Base-by-base conservation (phyloP, 1,140 invertebrate species). In the Heliconius nattereri region DNA sequence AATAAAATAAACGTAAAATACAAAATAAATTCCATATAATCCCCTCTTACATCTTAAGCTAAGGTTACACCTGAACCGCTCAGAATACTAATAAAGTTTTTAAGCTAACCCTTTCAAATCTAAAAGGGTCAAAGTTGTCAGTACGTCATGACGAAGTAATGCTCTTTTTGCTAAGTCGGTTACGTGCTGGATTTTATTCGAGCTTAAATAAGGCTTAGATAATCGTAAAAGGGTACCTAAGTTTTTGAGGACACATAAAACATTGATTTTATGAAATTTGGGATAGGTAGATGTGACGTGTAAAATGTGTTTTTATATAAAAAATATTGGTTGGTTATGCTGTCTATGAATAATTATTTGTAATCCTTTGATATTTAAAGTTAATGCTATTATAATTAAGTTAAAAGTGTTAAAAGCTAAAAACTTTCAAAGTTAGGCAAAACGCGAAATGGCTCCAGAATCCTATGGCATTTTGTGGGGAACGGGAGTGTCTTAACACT, bases 1-100 rank as follows among this genome's bases (percentile, higher is more conserved):
- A n/a, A n/a, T n/a, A n/a, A n/a, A n/a, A n/a, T n/a, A n/a, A n/a
- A n/a, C 19, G 19, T 52, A 20, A 52, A 52, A 19, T 52, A 52
- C 2, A 52, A 52, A 45, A 66, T 8, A 26, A 60, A 35, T 76
- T n/a, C 54, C 40, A 35, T 20, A 54, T 16, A 54, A 11, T 2
- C 7, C 49, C 49, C 35, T 9, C 76, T 78, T 80, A 35, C 79
- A 72, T 72, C 70, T 85, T 85, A 76, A 11, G 73, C 83, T 71
- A 83, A 73, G 26, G 45, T 54, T 54, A 60, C 88, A 90, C 89
- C 89, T 91, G 89, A 86, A 81, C 79, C 83, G 75, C 83, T 85
- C 74, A 78, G 85, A 88, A 90, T 89, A 85, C 86, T 88, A 90
- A 89, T 90, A 83, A 90, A 87, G 84, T 91, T 91, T 91, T 91